Evolutionary conservation across 2,113 vertebrate genomes (phyloP), one percentile per base, ranked within the genome.

Genomic region (Anarhynchus alexandrinus): DNA sequence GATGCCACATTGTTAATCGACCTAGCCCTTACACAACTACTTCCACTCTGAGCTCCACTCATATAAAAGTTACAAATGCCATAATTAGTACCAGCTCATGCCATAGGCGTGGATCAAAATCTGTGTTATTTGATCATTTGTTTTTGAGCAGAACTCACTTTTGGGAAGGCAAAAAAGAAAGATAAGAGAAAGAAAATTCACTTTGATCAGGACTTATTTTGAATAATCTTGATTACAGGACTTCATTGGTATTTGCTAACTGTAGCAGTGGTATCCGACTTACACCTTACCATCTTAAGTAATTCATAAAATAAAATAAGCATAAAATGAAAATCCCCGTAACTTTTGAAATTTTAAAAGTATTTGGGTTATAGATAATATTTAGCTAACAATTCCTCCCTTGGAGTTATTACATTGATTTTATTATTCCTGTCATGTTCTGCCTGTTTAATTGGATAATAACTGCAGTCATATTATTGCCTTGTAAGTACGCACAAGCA

Each of bases 201-300:
- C 93, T 97, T 97, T 98, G 94, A 96, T 97, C 82, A 96, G 82
- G 92, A 67, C 71, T 96, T 66, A 76, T 67, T 85, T 92, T 95
- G 58, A 61, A 73, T 95, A 84, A 86, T 94, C 79, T 91, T 88
- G 76, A 87, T 93, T 96, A 95, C 64, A 61, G 55, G 74, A 85
- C 82, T 96, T 94, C 59, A 34, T 65, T 11, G 3, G 38, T 82
- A 65, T 82, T 89, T 90, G 42, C 19, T 40, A 52, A 55, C 82
- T 79, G 40, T 32, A 64, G 51, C n/a, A 80, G 64, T 38, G 23
- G n/a, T 73, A 12, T 51, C 90, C 65, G 62, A 70, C 66, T 89
- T 94, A n/a, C 40, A 88, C 47, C 42, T 93, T 67, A 42, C 54
- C 25, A 3, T 59, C 55, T 55, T 38, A 67, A 76, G 57, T 89